These are phyloP conservation scores for Cyprinodon diabolis DNA, from an alignment of 2,797 vertebrate genomes.

Conservation along the genomic window DNA sequence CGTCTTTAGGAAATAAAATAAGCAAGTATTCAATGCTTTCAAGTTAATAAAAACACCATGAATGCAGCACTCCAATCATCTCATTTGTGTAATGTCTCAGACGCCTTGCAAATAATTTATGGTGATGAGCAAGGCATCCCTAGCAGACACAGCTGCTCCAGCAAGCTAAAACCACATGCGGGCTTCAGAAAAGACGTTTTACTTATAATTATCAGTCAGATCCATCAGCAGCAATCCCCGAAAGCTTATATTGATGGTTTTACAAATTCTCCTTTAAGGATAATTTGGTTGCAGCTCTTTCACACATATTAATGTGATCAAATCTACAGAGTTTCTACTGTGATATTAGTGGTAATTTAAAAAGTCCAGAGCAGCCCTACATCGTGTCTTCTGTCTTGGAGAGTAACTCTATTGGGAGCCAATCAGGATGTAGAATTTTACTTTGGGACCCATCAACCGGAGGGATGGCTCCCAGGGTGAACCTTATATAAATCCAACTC, in stretches of 20 bases:
- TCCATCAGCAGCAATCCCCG: neutral
- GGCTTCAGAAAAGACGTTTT: neutral
- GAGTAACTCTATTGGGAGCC: slow-evolving; percentile 29
- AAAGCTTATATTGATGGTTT: neutral
- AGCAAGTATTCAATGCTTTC: slow-evolving; percentile 16
- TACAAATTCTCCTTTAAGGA: neutral
- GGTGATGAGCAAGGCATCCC: slow-evolving; percentile 9
- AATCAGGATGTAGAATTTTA: slow-evolving; percentile 48
- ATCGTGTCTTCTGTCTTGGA: neutral
- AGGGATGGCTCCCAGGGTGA: slow-evolving; percentile 21
- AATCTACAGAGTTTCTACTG: neutral
- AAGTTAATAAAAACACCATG: slow-evolving; percentile 19
- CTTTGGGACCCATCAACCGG: slow-evolving; percentile 33
- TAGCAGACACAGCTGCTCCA: slow-evolving; percentile 18
- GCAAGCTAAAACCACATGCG: slow-evolving; percentile 3
- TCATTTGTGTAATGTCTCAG: slow-evolving; percentile 8
- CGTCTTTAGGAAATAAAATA: slow-evolving; percentile 10
- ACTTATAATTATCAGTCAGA: neutral
- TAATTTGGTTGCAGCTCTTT: neutral
- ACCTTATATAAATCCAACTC: slow-evolving; percentile 11
- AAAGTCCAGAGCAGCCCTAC: slow-evolving; percentile 3
- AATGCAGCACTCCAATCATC: neutral
- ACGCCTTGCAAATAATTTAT: slow-evolving; percentile 11
- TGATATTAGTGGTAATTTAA: neutral
- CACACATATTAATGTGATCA: neutral